Evolutionary conservation across 2,797 vertebrate genomes (phyloP).

Genomic region (Sternarchorhynchus goeldii): DNA sequence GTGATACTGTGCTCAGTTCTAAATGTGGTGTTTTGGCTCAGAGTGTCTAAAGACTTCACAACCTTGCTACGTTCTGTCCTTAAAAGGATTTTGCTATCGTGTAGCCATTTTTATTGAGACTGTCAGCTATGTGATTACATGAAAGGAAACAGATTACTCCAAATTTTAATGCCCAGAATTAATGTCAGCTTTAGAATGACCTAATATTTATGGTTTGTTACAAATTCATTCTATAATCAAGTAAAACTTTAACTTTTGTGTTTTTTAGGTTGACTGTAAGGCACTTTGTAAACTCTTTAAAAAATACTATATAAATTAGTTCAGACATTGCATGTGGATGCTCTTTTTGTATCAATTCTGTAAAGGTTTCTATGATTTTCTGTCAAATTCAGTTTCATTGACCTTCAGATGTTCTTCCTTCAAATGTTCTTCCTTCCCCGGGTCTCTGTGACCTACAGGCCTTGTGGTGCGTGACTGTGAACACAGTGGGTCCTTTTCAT

Average conservation of each 20-base stretch:
- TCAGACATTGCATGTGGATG: no score
- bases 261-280: no score
- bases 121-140: not conserved
- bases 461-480: slow-evolving; percentile 77
- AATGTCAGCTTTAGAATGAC: no score
- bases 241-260: no score
- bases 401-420: not conserved
- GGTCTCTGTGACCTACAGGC: slow-evolving; percentile 70
- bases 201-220: no score
- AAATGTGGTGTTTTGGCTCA: slow-evolving; percentile 69
- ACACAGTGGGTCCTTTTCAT: slow-evolving; percentile 77
- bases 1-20: slow-evolving; percentile 75
- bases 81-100: not conserved
- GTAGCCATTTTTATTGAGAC: not conserved
- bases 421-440: slow-evolving; percentile 42
- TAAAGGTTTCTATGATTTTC: not conserved
- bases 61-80: slow-evolving; percentile 10
- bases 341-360: no score
- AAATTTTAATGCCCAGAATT: no score
- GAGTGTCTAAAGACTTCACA: slow-evolving; percentile 50
- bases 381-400: not conserved
- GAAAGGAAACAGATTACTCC: not conserved
- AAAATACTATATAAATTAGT: no score
- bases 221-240: no score
- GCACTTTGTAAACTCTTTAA: no score